Conservation (phyloP, 2,888 invertebrate species). For the Papilio elwesi region DNA sequence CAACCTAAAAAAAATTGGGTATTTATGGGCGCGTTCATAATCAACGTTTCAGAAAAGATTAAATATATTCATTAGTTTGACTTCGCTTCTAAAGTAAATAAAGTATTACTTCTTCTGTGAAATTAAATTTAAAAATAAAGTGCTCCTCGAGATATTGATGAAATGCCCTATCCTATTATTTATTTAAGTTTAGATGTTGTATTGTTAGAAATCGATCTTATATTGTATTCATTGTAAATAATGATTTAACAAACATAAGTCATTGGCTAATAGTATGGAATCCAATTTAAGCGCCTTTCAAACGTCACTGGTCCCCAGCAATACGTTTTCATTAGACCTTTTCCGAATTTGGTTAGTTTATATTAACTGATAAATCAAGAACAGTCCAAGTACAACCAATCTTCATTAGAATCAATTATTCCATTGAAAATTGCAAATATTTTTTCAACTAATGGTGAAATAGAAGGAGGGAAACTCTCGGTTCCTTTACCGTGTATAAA, state of each 20-base stretch:
- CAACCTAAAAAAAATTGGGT: not conserved
- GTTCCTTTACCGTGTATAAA: no score
- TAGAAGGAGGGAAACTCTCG: not conserved
- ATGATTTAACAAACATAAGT: not conserved
- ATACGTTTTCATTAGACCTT: conserved; percentile 24
- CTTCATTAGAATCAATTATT: conserved; percentile 13
- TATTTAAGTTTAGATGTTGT: not conserved
- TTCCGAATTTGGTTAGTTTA: conserved; percentile 14
- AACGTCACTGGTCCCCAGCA: conserved; percentile 4
- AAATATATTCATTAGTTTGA: no score
- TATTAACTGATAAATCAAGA: conserved; percentile 26
- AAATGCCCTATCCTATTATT: no score
- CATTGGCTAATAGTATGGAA: conserved; percentile 14
- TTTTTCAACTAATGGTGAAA: not conserved
- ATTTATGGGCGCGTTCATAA: not conserved
- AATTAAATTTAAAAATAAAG: no score
- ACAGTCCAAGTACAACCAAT: conserved; percentile 17
- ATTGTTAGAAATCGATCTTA: conserved; percentile 1
- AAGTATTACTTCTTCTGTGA: no score
- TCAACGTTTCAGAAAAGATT: not conserved
- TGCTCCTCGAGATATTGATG: no score
- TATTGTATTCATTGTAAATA: not conserved
- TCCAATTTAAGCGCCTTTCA: conserved; percentile 4
- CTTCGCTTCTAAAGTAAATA: no score
- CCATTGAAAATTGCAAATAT: not conserved